These are phyloP conservation scores for Lontra canadensis DNA, from an alignment of 2,113 vertebrate species.

Conservation along the genomic window DNA sequence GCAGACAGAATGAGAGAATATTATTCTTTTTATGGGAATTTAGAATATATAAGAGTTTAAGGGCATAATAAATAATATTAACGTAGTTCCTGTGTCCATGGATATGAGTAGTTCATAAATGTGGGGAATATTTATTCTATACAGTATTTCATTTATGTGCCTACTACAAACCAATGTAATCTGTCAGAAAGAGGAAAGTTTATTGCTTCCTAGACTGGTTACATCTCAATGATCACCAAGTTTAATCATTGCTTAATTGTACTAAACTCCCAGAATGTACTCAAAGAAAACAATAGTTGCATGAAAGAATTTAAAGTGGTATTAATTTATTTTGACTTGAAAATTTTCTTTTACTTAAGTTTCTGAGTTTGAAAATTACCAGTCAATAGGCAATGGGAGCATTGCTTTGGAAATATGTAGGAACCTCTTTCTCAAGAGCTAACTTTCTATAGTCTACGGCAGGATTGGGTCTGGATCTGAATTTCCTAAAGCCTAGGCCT, in stretches of 20 bases:
- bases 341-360: neutral
- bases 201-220: neutral
- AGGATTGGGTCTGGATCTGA: neutral
- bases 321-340: constrained; percentile 29
- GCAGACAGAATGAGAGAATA: neutral
- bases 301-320: neutral
- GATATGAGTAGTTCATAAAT: neutral
- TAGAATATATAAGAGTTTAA: neutral
- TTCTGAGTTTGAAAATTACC: neutral
- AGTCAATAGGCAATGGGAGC: neutral
- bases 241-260: constrained; percentile 15
- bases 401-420: neutral
- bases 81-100: neutral
- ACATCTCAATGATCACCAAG: neutral
- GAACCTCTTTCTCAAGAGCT: neutral
- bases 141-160: neutral
- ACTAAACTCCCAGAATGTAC: neutral
- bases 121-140: neutral
- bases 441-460: neutral
- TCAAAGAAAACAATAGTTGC: neutral
- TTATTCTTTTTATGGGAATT: neutral
- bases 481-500: neutral
- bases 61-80: neutral
- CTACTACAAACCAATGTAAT: neutral
- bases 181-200: neutral